Conservation (phyloP, 2,797 vertebrate species). For the Lateolabrax maculatus region DNA sequence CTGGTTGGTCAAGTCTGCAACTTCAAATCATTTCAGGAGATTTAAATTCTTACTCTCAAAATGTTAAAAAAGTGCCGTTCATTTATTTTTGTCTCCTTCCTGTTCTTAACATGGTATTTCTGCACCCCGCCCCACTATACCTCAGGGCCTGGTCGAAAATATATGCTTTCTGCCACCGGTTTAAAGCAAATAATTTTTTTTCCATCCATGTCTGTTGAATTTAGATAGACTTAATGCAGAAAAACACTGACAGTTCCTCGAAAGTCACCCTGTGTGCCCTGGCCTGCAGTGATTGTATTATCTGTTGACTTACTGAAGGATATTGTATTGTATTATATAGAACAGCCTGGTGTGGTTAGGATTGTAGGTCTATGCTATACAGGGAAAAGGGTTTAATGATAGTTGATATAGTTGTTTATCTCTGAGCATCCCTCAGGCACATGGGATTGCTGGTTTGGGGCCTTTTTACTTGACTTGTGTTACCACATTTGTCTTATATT, state of each 20-base stretch:
- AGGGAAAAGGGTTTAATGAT: conserved; percentile 46
- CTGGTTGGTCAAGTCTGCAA: conserved; percentile 45
- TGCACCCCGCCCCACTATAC: conserved; percentile 61
- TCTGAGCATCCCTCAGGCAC: conserved; percentile 76
- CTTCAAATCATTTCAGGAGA: conserved; percentile 51
- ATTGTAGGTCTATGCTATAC: conserved; percentile 44
- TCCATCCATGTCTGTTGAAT: conserved; percentile 62
- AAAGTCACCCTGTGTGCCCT: conserved; percentile 51
- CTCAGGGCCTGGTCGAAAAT: conserved; percentile 72
- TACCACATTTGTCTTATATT: conserved; percentile 72
- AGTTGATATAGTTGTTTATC: conserved; percentile 60
- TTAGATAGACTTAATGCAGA: conserved; percentile 54
- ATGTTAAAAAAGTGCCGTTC: conserved; percentile 78
- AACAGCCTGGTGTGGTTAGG: conserved; percentile 43
- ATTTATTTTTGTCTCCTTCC: conserved; percentile 49
- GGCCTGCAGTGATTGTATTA: conserved; percentile 69
- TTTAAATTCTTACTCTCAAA: conserved; percentile 46
- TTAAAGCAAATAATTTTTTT: conserved; percentile 55
- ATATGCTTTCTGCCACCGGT: conserved; percentile 54
- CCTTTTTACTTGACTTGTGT: conserved; percentile 73
- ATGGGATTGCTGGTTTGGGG: conserved; percentile 75
- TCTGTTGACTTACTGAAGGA: conserved; percentile 61
- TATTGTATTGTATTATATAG: conserved; percentile 53
- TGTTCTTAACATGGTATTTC: conserved; percentile 46
- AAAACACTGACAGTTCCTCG: conserved; percentile 45